phyloP scores from a whole-genome alignment of 1,140 invertebrate genomes.

The Lepidurus packardi region DNA sequence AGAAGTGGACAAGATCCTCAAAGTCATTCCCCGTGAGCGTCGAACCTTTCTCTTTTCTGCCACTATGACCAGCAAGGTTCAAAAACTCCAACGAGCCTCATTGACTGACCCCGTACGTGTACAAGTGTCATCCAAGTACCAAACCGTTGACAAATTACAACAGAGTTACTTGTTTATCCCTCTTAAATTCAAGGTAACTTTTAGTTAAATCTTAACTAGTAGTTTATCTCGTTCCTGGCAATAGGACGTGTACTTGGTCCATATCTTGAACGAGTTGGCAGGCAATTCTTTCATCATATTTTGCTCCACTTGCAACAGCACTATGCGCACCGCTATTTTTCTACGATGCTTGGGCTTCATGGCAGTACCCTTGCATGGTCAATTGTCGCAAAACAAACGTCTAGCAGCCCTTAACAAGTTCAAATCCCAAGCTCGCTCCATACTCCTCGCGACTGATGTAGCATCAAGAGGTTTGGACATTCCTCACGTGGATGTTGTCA shows the following conservation, averaged over 20 bases:
- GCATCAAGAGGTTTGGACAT: constrained; percentile 97
- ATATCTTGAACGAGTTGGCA: constrained; percentile 90
- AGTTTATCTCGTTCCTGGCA: constrained; percentile 39
- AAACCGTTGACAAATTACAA: constrained; percentile 93
- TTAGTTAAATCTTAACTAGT: not conserved
- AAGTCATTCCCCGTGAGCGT: constrained; percentile 74
- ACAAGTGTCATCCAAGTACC: constrained; percentile 93
- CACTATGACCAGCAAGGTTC: constrained; percentile 97
- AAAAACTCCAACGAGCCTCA: constrained; percentile 91
- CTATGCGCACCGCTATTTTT: constrained; percentile 78
- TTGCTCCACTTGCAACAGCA: constrained; percentile 88
- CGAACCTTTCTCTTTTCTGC: constrained; percentile 89
- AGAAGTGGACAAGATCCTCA: constrained; percentile 92
- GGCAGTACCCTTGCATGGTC: constrained; percentile 93
- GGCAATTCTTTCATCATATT: constrained; percentile 98
- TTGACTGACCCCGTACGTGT: constrained; percentile 87
- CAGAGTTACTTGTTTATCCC: constrained; percentile 96
- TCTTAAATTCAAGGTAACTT: constrained; percentile 78
- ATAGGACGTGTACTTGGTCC: constrained; percentile 91
- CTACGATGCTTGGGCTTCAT: constrained; percentile 79
- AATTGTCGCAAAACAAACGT: constrained; percentile 93
- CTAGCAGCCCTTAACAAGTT: constrained; percentile 89
- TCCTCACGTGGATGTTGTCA: constrained; percentile 93
- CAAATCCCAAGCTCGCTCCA: constrained; percentile 75
- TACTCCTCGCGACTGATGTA: constrained; percentile 95